Conservation (phyloP, 2,113 vertebrate genomes). For the Channa argus region DNA sequence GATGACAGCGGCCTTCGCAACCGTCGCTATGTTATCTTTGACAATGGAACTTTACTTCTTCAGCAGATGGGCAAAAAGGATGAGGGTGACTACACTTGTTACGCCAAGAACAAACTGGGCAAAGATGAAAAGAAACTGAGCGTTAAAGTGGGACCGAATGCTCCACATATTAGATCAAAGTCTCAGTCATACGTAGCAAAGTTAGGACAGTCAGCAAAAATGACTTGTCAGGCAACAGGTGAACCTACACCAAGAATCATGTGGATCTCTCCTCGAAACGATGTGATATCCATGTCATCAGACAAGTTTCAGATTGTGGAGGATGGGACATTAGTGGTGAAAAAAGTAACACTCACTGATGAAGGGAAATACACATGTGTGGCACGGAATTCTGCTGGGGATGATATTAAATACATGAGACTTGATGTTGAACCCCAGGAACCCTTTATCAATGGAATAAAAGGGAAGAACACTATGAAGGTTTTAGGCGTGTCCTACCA, state of each 20-base stretch:
- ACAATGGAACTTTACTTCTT: slow-evolving; percentile 84
- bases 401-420: slow-evolving; percentile 79
- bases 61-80: slow-evolving; percentile 83
- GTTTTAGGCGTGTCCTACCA: slow-evolving; percentile 81
- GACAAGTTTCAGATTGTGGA: slow-evolving; percentile 71
- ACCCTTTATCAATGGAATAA: slow-evolving; percentile 77
- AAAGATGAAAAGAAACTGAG: slow-evolving; percentile 83
- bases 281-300: slow-evolving; percentile 73
- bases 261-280: slow-evolving; percentile 82
- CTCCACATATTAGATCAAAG: slow-evolving; percentile 73
- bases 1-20: slow-evolving; percentile 79
- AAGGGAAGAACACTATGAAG: slow-evolving; percentile 66
- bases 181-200: slow-evolving; percentile 58
- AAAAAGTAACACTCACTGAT: slow-evolving; percentile 72
- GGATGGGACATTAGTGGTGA: slow-evolving; percentile 78
- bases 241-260: slow-evolving; percentile 78
- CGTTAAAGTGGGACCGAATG: slow-evolving; percentile 76
- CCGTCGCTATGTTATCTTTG: slow-evolving; percentile 82
- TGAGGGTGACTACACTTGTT: slow-evolving; percentile 85
- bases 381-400: slow-evolving; percentile 80
- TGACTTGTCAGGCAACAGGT: slow-evolving; percentile 80
- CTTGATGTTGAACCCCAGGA: slow-evolving; percentile 77
- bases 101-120: slow-evolving; percentile 83
- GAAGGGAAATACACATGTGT: slow-evolving; percentile 84
- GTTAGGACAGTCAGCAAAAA: slow-evolving; percentile 69